A percentile compares a stretch with the other conserved stretches of the same genome.
These are phyloP conservation scores for Chamaetylas fuelleborni DNA, from an alignment of 2,113 vertebrate genomes.

Conservation along the genomic window DNA sequence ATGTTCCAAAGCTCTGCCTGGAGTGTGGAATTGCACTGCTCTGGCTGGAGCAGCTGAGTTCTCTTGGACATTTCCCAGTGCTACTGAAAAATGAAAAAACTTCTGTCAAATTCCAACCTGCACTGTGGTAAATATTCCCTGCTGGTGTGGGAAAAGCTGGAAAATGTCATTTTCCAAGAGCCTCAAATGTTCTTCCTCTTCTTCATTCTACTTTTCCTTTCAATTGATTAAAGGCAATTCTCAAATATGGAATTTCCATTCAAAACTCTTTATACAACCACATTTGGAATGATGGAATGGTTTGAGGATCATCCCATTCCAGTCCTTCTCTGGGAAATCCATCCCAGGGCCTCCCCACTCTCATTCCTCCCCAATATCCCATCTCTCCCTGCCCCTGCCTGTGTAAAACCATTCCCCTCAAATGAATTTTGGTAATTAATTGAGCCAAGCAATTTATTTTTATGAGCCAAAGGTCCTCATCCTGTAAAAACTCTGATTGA, in stretches of 20 bases:
- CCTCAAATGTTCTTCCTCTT: not conserved
- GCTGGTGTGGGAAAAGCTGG: not conserved
- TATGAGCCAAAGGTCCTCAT: not conserved
- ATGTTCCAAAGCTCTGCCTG: not conserved
- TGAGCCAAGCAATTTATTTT: not conserved
- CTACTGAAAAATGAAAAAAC: not conserved
- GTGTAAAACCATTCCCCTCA: not conserved
- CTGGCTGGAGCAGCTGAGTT: not conserved
- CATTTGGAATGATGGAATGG: not conserved
- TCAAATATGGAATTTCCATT: not conserved
- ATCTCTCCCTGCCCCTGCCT: not conserved
- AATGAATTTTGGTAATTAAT: fast-evolving
- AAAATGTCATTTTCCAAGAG: not conserved
- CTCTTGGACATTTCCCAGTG: not conserved
- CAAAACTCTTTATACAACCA: not conserved
- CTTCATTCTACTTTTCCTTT: not conserved
- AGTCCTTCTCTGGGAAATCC: not conserved
- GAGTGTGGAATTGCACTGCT: not conserved
- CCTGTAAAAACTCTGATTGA: not conserved
- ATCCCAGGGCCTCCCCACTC: not conserved
- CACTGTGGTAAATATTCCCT: not conserved
- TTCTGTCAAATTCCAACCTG: not conserved
- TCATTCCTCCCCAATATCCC: not conserved
- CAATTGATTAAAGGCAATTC: not conserved
- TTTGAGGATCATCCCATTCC: not conserved